Evolutionary conservation across 1,140 invertebrate genomes (phyloP).

Genomic region (Drosophila kohkoa): DNA sequence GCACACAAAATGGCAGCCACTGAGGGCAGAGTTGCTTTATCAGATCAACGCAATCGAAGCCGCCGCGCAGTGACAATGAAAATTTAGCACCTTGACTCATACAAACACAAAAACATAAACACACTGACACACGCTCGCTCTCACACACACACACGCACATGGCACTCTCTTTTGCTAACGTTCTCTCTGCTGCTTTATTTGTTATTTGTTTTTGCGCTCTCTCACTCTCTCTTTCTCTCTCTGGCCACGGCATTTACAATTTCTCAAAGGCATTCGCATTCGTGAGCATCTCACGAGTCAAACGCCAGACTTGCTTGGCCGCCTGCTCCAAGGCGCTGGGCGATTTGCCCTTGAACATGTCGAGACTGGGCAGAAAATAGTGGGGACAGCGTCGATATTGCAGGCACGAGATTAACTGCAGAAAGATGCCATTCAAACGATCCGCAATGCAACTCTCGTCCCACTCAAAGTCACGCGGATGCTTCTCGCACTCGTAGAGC

Average conservation of each 20-base stretch:
- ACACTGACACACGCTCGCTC: not conserved
- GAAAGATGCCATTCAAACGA: conserved; percentile 95
- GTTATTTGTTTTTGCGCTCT: not conserved
- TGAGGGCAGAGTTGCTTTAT: conserved; percentile 40
- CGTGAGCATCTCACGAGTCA: conserved; percentile 95
- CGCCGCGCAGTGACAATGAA: conserved; percentile 52
- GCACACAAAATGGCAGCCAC: conserved; percentile 57
- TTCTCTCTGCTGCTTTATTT: no score
- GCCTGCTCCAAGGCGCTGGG: conserved; percentile 94
- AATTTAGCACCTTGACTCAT: conserved; percentile 60
- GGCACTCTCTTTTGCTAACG: conserved; percentile 87
- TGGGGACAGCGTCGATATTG: conserved; percentile 97
- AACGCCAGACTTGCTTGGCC: conserved; percentile 95
- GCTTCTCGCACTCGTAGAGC: conserved; percentile 98
- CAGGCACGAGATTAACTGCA: conserved; percentile 97
- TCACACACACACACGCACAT: no score
- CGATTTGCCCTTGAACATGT: conserved; percentile 95
- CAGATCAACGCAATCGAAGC: conserved; percentile 46
- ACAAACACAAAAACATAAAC: conserved; percentile 7
- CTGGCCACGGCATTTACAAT: conserved; percentile 90
- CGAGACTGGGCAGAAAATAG: conserved; percentile 95
- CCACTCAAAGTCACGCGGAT: conserved; percentile 96
- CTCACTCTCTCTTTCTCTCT: conserved; percentile 67
- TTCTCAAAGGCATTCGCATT: conserved; percentile 96
- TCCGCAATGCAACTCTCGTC: conserved; percentile 95